phyloP scores from a whole-genome alignment of 2,888 invertebrate species.

The Drosophila nr. medialis region DNA sequence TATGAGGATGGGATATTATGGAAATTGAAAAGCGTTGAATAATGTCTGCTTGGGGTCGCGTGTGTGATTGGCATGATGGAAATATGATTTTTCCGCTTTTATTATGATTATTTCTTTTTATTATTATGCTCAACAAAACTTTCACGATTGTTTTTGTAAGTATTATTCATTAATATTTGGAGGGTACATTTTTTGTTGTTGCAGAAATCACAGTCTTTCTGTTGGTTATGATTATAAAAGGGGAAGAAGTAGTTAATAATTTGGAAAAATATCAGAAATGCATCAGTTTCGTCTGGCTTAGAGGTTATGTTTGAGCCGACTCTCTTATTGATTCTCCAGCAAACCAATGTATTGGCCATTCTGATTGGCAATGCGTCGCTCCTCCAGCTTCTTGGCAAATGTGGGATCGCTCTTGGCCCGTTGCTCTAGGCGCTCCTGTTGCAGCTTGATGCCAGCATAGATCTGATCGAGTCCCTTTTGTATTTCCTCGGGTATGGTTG shows the following conservation, averaged over 20 bases:
- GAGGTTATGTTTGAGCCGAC: conserved; percentile 10
- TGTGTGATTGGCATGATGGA: conserved; percentile 58
- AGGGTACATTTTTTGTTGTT: conserved; percentile 17
- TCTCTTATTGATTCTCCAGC: conserved; percentile 77
- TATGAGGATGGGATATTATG: conserved; percentile 20
- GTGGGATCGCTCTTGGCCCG: conserved; percentile 84
- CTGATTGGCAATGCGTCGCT: conserved; percentile 86
- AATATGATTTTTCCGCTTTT: conserved; percentile 72
- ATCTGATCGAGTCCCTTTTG: conserved; percentile 95
- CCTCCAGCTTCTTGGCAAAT: conserved; percentile 84
- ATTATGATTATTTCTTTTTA: conserved; percentile 51
- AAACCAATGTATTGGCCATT: conserved; percentile 87
- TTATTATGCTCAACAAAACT: conserved; percentile 59
- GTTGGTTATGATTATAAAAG: conserved; percentile 19
- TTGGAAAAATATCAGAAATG: conserved; percentile 35
- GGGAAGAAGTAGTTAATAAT: conserved; percentile 14
- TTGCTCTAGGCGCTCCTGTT: conserved; percentile 86
- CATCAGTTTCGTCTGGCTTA: conserved; percentile 32
- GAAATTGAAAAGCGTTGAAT: conserved; percentile 57
- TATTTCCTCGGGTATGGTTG: conserved; percentile 93
- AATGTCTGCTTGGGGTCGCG: conserved; percentile 60
- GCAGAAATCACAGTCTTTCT: conserved; percentile 65
- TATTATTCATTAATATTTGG: conserved; percentile 26
- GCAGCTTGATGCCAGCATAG: conserved; percentile 91
- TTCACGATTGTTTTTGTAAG: conserved; percentile 55